These are phyloP conservation scores for Gyrodactylus salaris DNA, from an alignment of 1,140 invertebrate genomes.

Conservation along the genomic window DNA sequence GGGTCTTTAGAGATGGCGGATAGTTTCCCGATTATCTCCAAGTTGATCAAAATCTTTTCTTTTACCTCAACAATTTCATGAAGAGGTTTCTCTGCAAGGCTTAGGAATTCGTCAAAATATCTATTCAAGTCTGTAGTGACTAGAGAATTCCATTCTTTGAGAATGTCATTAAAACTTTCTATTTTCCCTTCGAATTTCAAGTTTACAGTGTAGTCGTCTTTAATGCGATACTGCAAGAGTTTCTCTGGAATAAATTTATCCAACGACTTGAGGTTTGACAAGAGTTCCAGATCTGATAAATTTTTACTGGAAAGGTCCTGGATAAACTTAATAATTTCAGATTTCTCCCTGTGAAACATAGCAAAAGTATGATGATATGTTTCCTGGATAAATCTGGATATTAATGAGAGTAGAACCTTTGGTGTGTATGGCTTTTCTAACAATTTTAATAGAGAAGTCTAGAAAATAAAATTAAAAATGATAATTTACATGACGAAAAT, in stretches of 20 bases:
- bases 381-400: background rate
- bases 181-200: too few relatives aligned
- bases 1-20: background rate
- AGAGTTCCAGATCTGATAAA: too few relatives aligned
- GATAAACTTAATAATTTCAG: background rate
- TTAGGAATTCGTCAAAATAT: background rate
- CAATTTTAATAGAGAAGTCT: background rate
- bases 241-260: too few relatives aligned
- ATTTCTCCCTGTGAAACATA: background rate
- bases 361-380: background rate
- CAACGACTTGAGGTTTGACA: too few relatives aligned
- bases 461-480: too few relatives aligned
- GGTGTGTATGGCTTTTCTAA: background rate
- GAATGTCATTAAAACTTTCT: too few relatives aligned
- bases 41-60: too few relatives aligned
- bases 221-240: too few relatives aligned
- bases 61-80: background rate
- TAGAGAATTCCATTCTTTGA: background rate
- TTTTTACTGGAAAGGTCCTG: background rate
- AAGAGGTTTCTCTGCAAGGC: background rate
- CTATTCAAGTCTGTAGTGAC: background rate
- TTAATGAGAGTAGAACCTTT: background rate
- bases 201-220: too few relatives aligned
- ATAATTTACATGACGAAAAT: too few relatives aligned
- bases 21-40: background rate